Evolutionary conservation across 1,140 invertebrate species (phyloP).

Genomic region (Marisa cornuarietis): DNA sequence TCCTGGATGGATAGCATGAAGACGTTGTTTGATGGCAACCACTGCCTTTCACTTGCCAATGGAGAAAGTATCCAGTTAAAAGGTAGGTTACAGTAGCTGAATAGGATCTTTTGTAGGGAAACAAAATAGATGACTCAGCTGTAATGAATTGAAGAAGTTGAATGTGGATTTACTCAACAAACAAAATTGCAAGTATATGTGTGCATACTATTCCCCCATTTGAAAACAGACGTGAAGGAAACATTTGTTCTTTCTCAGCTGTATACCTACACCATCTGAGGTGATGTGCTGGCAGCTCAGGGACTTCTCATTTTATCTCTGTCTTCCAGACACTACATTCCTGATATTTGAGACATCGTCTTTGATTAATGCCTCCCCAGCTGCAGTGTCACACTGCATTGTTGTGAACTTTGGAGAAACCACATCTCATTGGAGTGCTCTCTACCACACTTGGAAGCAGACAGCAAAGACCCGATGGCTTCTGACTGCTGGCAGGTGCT

Average conservation of each 20-base stretch:
- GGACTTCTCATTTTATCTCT: not conserved
- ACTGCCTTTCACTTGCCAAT: conserved; percentile 51
- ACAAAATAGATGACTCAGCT: too few relatives aligned
- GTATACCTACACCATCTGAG: too few relatives aligned
- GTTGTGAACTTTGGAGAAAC: conserved; percentile 52
- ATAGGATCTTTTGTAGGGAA: too few relatives aligned
- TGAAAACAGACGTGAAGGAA: too few relatives aligned
- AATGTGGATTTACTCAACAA: too few relatives aligned
- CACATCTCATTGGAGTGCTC: conserved; percentile 52
- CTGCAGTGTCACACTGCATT: conserved; percentile 48
- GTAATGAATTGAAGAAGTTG: too few relatives aligned
- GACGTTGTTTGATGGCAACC: conserved; percentile 53
- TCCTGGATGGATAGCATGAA: conserved; percentile 60
- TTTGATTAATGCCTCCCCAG: conserved; percentile 53
- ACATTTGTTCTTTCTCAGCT: too few relatives aligned
- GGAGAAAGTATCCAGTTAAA: conserved; percentile 46
- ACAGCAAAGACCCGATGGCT: conserved; percentile 55
- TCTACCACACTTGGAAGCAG: conserved; percentile 58
- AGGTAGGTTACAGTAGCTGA: conserved; percentile 35
- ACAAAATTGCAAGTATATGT: too few relatives aligned
- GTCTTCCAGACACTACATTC: conserved; percentile 50
- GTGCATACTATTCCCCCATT: too few relatives aligned
- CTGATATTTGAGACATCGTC: conserved; percentile 60
- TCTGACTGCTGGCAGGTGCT: conserved; percentile 52
- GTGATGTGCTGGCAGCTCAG: too few relatives aligned